Base-by-base conservation (phyloP, 2,888 invertebrate genomes). In the Hyles lineata region DNA sequence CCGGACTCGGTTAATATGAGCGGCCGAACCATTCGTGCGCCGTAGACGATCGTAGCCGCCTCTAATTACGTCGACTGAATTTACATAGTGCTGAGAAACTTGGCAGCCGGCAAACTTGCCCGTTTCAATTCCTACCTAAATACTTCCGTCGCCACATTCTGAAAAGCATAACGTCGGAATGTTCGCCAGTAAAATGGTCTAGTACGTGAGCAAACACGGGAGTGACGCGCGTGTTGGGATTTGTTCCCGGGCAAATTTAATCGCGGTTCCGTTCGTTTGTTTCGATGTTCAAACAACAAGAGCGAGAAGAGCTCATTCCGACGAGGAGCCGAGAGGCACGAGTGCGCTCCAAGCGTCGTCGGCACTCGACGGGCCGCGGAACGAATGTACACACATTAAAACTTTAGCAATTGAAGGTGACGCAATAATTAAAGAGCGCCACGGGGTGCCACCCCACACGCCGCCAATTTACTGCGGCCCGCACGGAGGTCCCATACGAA, bases 301-400 rank as follows among this genome's bases (percentile, higher is more conserved):
- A 89, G 88, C 83, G 86, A 85, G 86, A 84, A 89, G 87, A 86
- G 87, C 85, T 87, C 85, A 87, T 87, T 87, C 85, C 82, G 80
- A 86, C 81, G 85, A 85, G 82, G 84, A 87, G 84, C 85, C 84
- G 87, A 90, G 91, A 89, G 89, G 85, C 78, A 78, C 79, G 82
- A 92, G 93, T 82, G 89, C 81, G 86, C 90, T 92, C 84, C 85
- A 90, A 89, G 86, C 85, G 83, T 88, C 88, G 90, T 87, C 86
- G 87, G 87, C 83, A 85, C 89, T 88, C 84, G 80, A 83, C 83
- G 81, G 85, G 77, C 83, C 86, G 80, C 86, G 83, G 83, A 86
- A 90, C 89, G 87, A 90, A 90, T 87, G 91, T 90, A 92, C 90
- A 92, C 92, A 92, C 92, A 91, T 93, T 92, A 91, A 91, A 93